Evolutionary conservation across 2,113 vertebrate genomes (phyloP).

Genomic region (Dendrocopos noguchii): DNA sequence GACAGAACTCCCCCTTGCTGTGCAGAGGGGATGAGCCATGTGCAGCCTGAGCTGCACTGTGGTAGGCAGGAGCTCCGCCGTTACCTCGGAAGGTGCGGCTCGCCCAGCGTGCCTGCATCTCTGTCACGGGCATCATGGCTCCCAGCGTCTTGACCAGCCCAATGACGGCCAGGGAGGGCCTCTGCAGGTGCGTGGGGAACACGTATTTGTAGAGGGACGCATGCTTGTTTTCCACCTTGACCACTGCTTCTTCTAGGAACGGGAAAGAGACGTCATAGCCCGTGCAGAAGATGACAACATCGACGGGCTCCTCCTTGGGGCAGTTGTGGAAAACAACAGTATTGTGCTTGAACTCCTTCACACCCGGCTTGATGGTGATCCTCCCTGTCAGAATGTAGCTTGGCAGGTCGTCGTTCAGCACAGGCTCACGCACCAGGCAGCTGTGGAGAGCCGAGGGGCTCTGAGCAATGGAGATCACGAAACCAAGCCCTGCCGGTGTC

Average conservation of each 20-base stretch:
- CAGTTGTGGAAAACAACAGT: conserved; percentile 80
- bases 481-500: accelerated
- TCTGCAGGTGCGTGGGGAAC: conserved; percentile 82
- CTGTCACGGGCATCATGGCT: conserved; percentile 76
- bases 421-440: conserved; percentile 24
- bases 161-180: conserved; percentile 83
- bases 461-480: not conserved
- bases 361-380: conserved; percentile 78
- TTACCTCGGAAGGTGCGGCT: conserved; percentile 84
- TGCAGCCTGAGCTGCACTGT: not conserved
- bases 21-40: accelerated
- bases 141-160: conserved; percentile 80
- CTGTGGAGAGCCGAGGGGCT: conserved; percentile 20
- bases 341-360: conserved; percentile 79
- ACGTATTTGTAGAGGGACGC: conserved; percentile 83
- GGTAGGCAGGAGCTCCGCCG: not conserved
- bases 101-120: conserved; percentile 89
- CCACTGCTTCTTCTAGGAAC: conserved; percentile 79
- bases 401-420: conserved; percentile 85
- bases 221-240: conserved; percentile 76
- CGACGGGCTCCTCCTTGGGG: conserved; percentile 80
- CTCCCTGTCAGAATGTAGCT: conserved; percentile 84
- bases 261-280: conserved; percentile 82
- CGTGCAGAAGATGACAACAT: conserved; percentile 86
- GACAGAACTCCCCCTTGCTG: not conserved